Evolutionary conservation across 2,113 vertebrate genomes (phyloP).

Genomic region (Turnix velox): DNA sequence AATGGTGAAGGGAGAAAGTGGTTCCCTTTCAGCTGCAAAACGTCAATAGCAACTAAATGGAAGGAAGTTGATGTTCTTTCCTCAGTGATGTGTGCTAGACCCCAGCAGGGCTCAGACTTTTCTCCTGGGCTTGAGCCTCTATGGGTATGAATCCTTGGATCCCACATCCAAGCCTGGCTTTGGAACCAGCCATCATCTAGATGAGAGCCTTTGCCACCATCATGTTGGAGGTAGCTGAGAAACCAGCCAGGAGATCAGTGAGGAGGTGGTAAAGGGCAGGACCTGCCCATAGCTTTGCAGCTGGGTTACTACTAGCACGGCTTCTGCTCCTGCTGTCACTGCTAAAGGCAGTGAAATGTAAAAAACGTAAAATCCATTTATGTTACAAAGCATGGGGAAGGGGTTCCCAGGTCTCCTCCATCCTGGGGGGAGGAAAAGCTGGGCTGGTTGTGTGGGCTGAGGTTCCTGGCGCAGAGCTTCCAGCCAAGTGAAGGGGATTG

Average conservation of each 20-base stretch:
- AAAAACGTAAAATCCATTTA: background rate
- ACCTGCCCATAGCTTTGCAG: fast-evolving
- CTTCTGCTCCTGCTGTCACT: background rate
- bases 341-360: fast-evolving
- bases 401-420: background rate
- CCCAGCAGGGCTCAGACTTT: background rate
- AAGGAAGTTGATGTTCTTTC: background rate
- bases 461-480: background rate
- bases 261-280: background rate
- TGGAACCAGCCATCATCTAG: fast-evolving
- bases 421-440: background rate
- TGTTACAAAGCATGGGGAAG: background rate
- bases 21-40: background rate
- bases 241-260: fast-evolving
- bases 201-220: background rate
- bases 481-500: background rate
- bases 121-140: background rate
- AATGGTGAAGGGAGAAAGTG: background rate
- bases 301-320: background rate
- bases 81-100: background rate
- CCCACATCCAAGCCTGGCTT: fast-evolving
- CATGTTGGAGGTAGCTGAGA: background rate
- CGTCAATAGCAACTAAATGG: background rate
- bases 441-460: background rate
- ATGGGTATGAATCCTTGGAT: background rate